Base-by-base conservation (phyloP, 2,113 vertebrate genomes). In the Hippocampus guttulatus region DNA sequence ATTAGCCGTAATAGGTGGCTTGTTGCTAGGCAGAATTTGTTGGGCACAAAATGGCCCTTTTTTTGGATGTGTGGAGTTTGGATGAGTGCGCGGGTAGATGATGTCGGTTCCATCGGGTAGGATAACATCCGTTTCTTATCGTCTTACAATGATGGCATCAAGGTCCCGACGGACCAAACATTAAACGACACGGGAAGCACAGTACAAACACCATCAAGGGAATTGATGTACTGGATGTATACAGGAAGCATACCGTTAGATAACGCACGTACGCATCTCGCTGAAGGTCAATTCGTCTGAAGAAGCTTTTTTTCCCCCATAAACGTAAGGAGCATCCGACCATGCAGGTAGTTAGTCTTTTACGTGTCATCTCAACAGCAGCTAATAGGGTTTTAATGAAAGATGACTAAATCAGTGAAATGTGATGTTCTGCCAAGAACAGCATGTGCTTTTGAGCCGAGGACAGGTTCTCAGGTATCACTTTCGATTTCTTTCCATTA, bases 121-220 rank as follows among this genome's bases (percentile, higher is more conserved):
- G 16, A 33, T 61, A 30, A 61, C 27, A 33, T 33, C 23, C 27
- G 15, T 55, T 61, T 38, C 58, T 33, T 33, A 81, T 84, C 82
- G 85, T 84, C 80, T 73, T 83, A 75, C 73, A 76, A 8, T 68
- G 76, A 87, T 81, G 84, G 65, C 68, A 68, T 72, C 58, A 21
- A 38, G 62, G 70, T 54, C 79, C 62, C 51, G 8, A 15, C 51
- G 77, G 76, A 74, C 49, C 15, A 45, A 78, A 80, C 58, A 81
- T 68, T 75, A 80, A 79, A 71, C 73, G 78, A 74, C 70, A 15
- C 38, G 65, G 54, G 58, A 80, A 66, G 69, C 68, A 78, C 77
- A 54, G 71, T 75, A 84, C 75, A 75, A 51, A 57, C 21, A 57
- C 27, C 68, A 63, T 82, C 70, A 33, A 25, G 79, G 78, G 81